phyloP scores from a whole-genome alignment of 2,888 invertebrate genomes.

The Linnaemya tessellans region DNA sequence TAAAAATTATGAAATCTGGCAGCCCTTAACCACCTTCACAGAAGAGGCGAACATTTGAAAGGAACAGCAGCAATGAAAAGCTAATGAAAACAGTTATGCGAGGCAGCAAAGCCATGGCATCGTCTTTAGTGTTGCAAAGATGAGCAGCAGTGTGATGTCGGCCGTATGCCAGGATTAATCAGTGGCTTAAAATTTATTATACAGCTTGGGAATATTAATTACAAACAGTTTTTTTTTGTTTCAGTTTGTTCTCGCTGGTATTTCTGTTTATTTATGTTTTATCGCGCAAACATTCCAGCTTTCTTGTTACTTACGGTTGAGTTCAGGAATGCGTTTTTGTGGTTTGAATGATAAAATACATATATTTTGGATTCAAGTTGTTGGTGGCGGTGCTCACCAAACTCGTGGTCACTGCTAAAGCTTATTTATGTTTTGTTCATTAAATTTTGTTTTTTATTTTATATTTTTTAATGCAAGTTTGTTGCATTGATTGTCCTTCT shows the following conservation, averaged over 20 bases:
- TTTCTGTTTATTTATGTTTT: background rate
- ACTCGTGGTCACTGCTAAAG: constrained; percentile 51
- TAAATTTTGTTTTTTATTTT: constrained; percentile 13
- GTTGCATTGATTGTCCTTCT: constrained; percentile 1
- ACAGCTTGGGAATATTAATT: constrained; percentile 77
- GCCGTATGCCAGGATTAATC: constrained; percentile 74
- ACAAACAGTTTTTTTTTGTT: constrained; percentile 58
- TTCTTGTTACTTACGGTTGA: constrained; percentile 54
- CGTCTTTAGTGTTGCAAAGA: background rate
- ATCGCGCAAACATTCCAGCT: constrained; percentile 31
- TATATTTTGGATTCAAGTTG: constrained; percentile 21
- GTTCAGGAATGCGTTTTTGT: constrained; percentile 15
- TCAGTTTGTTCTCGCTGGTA: background rate
- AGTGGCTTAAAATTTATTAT: constrained; percentile 77
- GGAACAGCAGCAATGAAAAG: too few relatives aligned
- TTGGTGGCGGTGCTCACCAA: constrained; percentile 32
- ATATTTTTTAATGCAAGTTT: constrained; percentile 10
- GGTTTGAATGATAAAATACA: constrained; percentile 44
- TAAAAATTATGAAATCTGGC: too few relatives aligned
- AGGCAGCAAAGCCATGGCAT: background rate
- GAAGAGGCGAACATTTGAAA: too few relatives aligned
- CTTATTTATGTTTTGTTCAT: constrained; percentile 58
- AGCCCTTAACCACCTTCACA: too few relatives aligned
- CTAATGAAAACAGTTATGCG: background rate
- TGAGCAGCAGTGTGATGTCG: background rate